Evolutionary conservation across 2,113 vertebrate species (phyloP), one percentile per base, ranked within the genome.

Genomic region (Pterocles gutturalis): DNA sequence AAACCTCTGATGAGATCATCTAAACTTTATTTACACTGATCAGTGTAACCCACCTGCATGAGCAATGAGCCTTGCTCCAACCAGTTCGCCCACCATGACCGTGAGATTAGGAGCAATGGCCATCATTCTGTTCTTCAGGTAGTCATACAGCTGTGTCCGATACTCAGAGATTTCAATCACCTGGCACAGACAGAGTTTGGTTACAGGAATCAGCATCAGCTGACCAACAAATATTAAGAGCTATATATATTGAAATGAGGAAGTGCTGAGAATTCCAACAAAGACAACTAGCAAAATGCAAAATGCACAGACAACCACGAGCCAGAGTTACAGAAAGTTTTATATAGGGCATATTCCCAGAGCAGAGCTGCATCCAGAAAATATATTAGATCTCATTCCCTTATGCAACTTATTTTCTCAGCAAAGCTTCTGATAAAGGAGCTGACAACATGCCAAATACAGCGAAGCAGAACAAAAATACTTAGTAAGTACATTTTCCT

Each of bases 51-150:
- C 88, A 99, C 99, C 99, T 79, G 99, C 99, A 73, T 99, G 99
- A 36, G 99, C 99, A 93, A 99, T 99, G 34, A 99, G 99, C 22
- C 99, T 98, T 31, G 99, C 99, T 64, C 99, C 99, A 18, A 99
- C 99, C 88, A 99, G 98, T 62, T 99, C 99, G 2, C 99, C 99
- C 97, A 99, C 99, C 99, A 99, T 99, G 20, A 99, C 94, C 0
- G 99, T 99, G 70, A 99, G 98, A 90, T 99, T 99, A 45, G 99
- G 99, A 26, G 99, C 99, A 55, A 99, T 99, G 13, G 99, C 99
- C 99, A 99, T 99, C 99, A 99, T 99, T 51, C 99, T 98, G 97
- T 99, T 99, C 97, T 99, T 99, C 73, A 99, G 98, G 96, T 99
- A 99, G 92, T 99, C 99, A 8, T 99, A 99, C 12, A 99, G 98